Conservation (phyloP, 2,797 vertebrate species). For the Mionectes olivaceus region DNA sequence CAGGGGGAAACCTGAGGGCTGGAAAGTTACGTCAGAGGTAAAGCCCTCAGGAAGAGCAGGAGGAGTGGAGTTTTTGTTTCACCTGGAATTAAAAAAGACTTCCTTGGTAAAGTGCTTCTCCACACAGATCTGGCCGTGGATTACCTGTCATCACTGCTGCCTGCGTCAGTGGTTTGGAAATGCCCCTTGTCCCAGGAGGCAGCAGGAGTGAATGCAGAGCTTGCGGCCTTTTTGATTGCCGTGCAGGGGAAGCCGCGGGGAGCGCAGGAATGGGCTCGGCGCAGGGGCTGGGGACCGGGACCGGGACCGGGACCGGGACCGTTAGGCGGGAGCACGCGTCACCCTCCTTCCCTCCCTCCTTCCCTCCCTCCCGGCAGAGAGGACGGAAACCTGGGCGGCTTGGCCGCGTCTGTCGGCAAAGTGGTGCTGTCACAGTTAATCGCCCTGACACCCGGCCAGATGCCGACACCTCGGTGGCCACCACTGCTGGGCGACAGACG, state of each 20-base stretch:
- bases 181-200: background rate
- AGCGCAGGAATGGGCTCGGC: accelerated
- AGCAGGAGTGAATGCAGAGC: background rate
- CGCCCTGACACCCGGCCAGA: background rate
- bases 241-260: background rate
- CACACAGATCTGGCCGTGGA: background rate
- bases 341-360: background rate
- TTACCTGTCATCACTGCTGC: background rate
- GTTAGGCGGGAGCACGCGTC: accelerated
- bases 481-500: background rate
- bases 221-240: background rate
- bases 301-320: accelerated
- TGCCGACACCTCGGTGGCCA: background rate
- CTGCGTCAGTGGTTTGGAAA: background rate
- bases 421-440: background rate
- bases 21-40: conserved; percentile 36
- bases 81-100: conserved; percentile 29
- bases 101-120: background rate
- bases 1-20: conserved; percentile 53
- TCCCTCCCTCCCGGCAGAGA: background rate
- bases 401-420: background rate
- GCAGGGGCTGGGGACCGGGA: background rate
- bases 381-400: background rate
- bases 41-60: background rate
- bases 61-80: conserved; percentile 36